phyloP scores from a whole-genome alignment of 2,797 vertebrate genomes.

The Dicrostonyx torquatus region DNA sequence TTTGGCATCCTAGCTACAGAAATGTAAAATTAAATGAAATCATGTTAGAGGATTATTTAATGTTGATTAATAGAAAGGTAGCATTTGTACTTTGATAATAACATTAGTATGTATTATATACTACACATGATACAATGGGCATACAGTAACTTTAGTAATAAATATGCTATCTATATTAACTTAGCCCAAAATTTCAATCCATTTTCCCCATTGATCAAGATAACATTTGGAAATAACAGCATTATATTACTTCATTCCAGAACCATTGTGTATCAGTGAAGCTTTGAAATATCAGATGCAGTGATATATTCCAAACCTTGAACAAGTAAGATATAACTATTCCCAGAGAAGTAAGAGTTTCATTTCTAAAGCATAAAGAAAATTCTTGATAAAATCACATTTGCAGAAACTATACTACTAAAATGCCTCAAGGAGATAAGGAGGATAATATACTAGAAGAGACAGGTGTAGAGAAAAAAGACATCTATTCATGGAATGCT shows the following conservation, averaged over 20 bases:
- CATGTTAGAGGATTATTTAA: background rate
- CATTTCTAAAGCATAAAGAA: conserved; percentile 41
- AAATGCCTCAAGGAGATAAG: conserved; percentile 61
- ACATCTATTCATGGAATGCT: conserved; percentile 50
- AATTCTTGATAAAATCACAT: conserved; percentile 59
- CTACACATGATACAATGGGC: background rate
- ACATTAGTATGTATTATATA: conserved; percentile 3
- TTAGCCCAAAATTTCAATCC: background rate
- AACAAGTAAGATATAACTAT: conserved; percentile 59
- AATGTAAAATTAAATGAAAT: conserved; percentile 36
- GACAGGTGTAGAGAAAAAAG: background rate
- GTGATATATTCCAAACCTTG: conserved; percentile 35
- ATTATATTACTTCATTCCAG: background rate
- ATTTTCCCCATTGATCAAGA: conserved; percentile 1
- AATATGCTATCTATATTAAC: background rate
- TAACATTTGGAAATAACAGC: background rate
- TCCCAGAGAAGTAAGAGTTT: conserved; percentile 60
- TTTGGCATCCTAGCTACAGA: conserved; percentile 17
- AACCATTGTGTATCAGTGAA: conserved; percentile 12
- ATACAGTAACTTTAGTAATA: conserved; percentile 29
- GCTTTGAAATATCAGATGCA: conserved; percentile 27
- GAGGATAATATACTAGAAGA: conserved; percentile 48
- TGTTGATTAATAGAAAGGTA: conserved; percentile 17
- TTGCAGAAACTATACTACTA: conserved; percentile 47
- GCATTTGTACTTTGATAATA: background rate